A percentile compares a stretch with the other conserved stretches of the same genome.
Conservation (phyloP, 2,888 invertebrate genomes). For the Operophtera brumata region DNA sequence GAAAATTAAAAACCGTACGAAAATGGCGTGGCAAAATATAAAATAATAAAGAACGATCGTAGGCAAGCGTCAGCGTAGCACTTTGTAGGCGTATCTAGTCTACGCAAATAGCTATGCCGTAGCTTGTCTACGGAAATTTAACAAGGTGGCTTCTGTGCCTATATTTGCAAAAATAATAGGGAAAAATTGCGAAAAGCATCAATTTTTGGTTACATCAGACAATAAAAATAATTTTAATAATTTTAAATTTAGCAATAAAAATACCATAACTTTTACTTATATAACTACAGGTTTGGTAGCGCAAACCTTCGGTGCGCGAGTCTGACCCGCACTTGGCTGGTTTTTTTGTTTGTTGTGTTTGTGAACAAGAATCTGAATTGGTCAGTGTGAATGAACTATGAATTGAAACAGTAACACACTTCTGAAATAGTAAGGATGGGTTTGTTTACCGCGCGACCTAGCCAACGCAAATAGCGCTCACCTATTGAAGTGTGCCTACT, state of each 20-base stretch:
- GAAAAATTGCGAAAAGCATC: too few relatives aligned
- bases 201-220: too few relatives aligned
- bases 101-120: conserved; percentile 25
- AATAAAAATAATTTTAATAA: too few relatives aligned
- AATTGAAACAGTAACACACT: background rate
- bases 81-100: conserved; percentile 28
- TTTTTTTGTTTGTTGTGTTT: too few relatives aligned
- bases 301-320: too few relatives aligned
- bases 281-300: too few relatives aligned
- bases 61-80: conserved; percentile 18
- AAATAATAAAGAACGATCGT: background rate
- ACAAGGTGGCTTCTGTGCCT: background rate
- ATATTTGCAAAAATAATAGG: too few relatives aligned
- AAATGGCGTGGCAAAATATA: too few relatives aligned
- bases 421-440: conserved; percentile 4
- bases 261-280: too few relatives aligned
- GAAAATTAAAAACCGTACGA: too few relatives aligned
- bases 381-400: conserved; percentile 6
- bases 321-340: too few relatives aligned
- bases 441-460: conserved; percentile 33
- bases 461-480: conserved; percentile 30
- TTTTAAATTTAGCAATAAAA: too few relatives aligned
- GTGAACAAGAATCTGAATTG: background rate
- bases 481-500: background rate
- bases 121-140: conserved; percentile 17